Evolutionary conservation across 2,113 vertebrate genomes (phyloP).

Genomic region (Gobiocypris rarus): DNA sequence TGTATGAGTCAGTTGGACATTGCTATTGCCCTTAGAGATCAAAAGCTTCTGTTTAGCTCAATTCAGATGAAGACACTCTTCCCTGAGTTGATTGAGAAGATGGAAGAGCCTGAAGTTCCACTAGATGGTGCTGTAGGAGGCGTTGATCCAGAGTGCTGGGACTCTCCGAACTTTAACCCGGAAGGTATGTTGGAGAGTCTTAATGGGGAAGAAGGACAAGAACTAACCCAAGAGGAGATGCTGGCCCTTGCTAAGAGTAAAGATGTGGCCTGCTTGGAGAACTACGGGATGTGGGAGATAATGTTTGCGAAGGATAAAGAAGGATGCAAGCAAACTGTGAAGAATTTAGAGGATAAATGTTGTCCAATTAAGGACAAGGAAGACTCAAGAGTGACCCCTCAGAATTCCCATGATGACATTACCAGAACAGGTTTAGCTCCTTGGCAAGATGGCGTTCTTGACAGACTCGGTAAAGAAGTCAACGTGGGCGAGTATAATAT

Average conservation of each 20-base stretch:
- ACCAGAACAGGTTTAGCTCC: slow-evolving; percentile 86
- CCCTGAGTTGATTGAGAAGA: slow-evolving; percentile 80
- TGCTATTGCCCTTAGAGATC: slow-evolving; percentile 84
- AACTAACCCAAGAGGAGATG: slow-evolving; percentile 71
- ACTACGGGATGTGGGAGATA: slow-evolving; percentile 83
- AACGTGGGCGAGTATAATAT: slow-evolving; percentile 89
- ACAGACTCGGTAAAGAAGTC: slow-evolving; percentile 83
- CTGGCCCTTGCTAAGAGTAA: slow-evolving; percentile 65
- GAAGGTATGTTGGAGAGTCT: neutral
- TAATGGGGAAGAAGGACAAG: slow-evolving; percentile 40
- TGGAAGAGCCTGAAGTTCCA: slow-evolving; percentile 32
- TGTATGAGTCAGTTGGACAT: slow-evolving; percentile 62
- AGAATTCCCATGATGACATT: slow-evolving; percentile 12
- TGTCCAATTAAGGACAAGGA: slow-evolving; percentile 37
- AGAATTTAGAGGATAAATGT: slow-evolving; percentile 6
- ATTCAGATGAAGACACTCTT: slow-evolving; percentile 88
- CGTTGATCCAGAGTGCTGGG: neutral
- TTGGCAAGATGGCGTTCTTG: slow-evolving; percentile 94
- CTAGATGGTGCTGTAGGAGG: slow-evolving; percentile 47
- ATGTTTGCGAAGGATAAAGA: slow-evolving; percentile 87
- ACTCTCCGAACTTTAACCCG: neutral
- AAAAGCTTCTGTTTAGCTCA: slow-evolving; percentile 84
- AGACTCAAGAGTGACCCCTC: slow-evolving; percentile 19
- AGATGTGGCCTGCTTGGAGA: slow-evolving; percentile 54
- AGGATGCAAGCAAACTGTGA: slow-evolving; percentile 71